Evolutionary conservation across 1,140 invertebrate genomes (phyloP).

Genomic region (Ceratina calcarata): DNA sequence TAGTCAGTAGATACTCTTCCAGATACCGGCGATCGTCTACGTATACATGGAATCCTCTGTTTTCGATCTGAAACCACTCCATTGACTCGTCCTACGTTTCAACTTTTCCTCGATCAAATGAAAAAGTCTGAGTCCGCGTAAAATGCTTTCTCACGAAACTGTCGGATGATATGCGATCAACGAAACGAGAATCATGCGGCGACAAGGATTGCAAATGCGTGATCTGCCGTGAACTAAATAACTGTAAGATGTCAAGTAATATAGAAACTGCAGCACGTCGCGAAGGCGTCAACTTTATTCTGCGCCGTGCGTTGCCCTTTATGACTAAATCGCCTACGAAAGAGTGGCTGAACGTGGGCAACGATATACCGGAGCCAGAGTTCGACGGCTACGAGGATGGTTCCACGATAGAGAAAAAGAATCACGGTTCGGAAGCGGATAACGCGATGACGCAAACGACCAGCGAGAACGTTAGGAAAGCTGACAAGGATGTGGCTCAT

Average conservation of each 20-base stretch:
- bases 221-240: conserved; percentile 82
- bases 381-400: conserved; percentile 77
- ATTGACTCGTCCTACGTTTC: neutral
- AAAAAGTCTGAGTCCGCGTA: neutral
- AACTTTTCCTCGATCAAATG: neutral
- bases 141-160: neutral
- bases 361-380: conserved; percentile 72
- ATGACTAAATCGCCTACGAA: conserved; percentile 74
- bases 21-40: neutral
- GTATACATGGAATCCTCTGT: neutral
- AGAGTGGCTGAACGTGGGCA: conserved; percentile 79
- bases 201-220: conserved; percentile 80
- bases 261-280: conserved; percentile 35
- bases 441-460: conserved; percentile 49
- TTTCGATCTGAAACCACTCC: neutral
- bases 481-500: conserved; percentile 78
- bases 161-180: conserved; percentile 46
- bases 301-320: conserved; percentile 82
- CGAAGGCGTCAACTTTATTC: conserved; percentile 81
- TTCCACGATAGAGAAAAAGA: conserved; percentile 67
- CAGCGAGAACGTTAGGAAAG: conserved; percentile 67
- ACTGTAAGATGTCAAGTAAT: conserved; percentile 66
- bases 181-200: conserved; percentile 45
- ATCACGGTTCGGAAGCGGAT: conserved; percentile 48
- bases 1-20: neutral